These are phyloP conservation scores for Nemurella pictetii DNA, from an alignment of 2,888 invertebrate genomes.

Conservation along the genomic window DNA sequence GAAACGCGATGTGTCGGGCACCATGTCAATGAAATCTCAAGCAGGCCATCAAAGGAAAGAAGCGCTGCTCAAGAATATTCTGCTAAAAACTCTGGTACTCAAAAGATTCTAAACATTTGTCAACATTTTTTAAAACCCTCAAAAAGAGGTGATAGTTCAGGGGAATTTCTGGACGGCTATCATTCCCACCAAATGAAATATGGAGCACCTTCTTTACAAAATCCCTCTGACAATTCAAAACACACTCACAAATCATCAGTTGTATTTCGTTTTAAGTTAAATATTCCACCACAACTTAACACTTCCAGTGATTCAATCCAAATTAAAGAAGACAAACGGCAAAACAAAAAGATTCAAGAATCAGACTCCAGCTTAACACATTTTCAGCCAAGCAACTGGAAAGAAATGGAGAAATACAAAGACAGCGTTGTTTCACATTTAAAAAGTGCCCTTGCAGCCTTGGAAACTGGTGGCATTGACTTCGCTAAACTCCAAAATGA, in stretches of 20 bases:
- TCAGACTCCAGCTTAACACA: background rate
- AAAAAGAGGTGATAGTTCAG: too few relatives aligned
- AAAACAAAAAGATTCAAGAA: background rate
- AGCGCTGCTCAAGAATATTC: too few relatives aligned
- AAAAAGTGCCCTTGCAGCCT: background rate
- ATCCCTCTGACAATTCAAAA: too few relatives aligned
- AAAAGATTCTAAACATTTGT: too few relatives aligned
- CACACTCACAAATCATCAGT: too few relatives aligned
- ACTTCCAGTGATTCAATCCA: background rate
- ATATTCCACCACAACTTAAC: background rate
- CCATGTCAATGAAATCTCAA: too few relatives aligned
- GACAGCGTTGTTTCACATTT: background rate
- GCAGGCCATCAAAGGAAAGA: too few relatives aligned
- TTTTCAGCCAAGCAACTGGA: background rate
- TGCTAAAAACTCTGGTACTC: too few relatives aligned
- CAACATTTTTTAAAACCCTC: too few relatives aligned
- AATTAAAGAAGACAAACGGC: background rate
- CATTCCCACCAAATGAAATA: background rate
- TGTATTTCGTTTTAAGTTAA: background rate
- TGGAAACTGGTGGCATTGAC: background rate
- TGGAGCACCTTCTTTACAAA: background rate
- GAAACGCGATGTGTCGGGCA: too few relatives aligned
- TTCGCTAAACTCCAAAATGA: background rate
- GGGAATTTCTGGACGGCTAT: too few relatives aligned
- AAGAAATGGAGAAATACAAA: background rate